Conservation (phyloP, 2,113 vertebrate genomes). For the Hucho hucho region DNA sequence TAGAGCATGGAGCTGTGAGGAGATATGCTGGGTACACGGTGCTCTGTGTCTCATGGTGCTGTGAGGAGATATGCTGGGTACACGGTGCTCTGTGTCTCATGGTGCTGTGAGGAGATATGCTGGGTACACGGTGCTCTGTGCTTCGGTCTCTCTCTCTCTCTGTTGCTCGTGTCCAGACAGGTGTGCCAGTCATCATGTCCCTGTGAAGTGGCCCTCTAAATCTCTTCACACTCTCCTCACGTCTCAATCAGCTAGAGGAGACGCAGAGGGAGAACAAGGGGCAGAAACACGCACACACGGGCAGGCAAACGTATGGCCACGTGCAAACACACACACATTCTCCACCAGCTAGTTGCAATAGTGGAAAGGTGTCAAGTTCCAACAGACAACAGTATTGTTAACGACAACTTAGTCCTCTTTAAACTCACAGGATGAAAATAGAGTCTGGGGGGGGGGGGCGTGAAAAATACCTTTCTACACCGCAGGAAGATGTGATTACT, state of each 20-base stretch:
- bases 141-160: not conserved
- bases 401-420: not conserved
- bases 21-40: not conserved
- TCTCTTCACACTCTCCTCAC: not conserved
- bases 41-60: no score
- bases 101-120: not conserved
- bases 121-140: not conserved
- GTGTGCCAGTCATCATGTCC: not conserved
- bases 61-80: not conserved
- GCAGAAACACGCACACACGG: not conserved
- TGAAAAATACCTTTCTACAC: not conserved
- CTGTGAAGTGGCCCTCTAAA: not conserved
- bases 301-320: no score
- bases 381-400: not conserved
- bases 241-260: not conserved
- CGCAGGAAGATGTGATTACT: no score
- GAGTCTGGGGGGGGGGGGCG: not conserved
- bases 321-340: not conserved
- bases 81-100: no score
- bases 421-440: not conserved
- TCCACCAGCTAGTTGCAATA: not conserved
- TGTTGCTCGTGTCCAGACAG: not conserved
- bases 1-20: no score
- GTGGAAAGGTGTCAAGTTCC: not conserved
- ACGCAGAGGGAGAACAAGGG: not conserved